phyloP scores from a whole-genome alignment of 2,888 invertebrate genomes.

The Herminia tarsipennalis region DNA sequence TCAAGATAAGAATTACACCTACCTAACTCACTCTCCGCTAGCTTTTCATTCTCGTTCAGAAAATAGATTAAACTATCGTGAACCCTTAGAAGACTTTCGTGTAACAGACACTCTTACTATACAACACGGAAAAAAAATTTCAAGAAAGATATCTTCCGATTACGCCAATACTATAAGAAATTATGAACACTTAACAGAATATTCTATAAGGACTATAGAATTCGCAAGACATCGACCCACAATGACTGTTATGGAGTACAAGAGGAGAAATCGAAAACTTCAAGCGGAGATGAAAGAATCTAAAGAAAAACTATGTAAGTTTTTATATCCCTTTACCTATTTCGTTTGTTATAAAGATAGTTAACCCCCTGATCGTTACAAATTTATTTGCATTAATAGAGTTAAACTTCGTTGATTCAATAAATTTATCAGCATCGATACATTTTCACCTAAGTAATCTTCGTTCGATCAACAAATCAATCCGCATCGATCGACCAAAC shows the following conservation, averaged over 20 bases:
- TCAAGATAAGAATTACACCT: background rate
- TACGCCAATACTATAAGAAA: constrained; percentile 1
- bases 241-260: constrained; percentile 2
- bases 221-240: constrained; percentile 4
- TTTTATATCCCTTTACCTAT: background rate
- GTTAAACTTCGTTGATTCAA: no score
- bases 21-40: background rate
- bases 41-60: background rate
- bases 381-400: no score
- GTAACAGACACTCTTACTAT: background rate
- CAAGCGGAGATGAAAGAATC: background rate
- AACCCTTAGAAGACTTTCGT: background rate
- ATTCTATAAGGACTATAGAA: constrained; percentile 5
- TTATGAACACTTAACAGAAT: background rate
- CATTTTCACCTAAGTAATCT: no score
- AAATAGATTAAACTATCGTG: background rate
- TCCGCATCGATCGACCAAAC: no score
- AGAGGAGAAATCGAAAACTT: constrained; percentile 1
- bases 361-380: no score
- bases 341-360: background rate
- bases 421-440: no score
- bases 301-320: background rate
- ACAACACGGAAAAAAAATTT: constrained; percentile 7
- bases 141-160: constrained; percentile 10
- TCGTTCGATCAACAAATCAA: no score